phyloP scores from a whole-genome alignment of 2,797 vertebrate genomes.

The Hyperoplus immaculatus region DNA sequence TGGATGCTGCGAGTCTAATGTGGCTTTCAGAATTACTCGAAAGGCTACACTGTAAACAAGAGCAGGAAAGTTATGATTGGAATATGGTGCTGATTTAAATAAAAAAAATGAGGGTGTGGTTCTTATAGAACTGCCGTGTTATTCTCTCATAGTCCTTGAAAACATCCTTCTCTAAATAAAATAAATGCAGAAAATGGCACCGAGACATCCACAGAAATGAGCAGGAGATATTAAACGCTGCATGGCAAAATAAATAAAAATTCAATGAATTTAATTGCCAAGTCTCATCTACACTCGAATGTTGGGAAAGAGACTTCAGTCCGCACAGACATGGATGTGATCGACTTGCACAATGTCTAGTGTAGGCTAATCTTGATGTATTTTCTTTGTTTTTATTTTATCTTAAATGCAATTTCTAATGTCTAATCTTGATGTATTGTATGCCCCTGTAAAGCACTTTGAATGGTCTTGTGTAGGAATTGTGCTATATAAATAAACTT shows the following conservation, averaged over 20 bases:
- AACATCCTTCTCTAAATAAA: not conserved
- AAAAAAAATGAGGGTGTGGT: slow-evolving; percentile 29
- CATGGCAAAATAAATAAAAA: not conserved
- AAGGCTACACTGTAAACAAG: slow-evolving; percentile 32
- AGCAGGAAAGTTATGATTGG: slow-evolving; percentile 20
- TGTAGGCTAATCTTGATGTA: too few species aligned
- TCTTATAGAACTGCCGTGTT: slow-evolving; percentile 13
- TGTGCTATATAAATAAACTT: too few species aligned
- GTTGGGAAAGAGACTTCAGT: too few species aligned
- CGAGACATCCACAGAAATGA: not conserved
- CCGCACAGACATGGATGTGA: too few species aligned
- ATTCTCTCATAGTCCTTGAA: slow-evolving; percentile 25
- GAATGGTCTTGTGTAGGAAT: too few species aligned
- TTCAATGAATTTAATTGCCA: too few species aligned
- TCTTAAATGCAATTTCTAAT: too few species aligned
- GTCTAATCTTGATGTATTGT: too few species aligned
- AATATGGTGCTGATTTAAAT: slow-evolving; percentile 48
- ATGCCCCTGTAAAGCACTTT: too few species aligned
- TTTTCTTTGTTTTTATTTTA: too few species aligned
- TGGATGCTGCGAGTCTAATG: slow-evolving; percentile 34
- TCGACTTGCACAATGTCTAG: too few species aligned
- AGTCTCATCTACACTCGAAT: too few species aligned
- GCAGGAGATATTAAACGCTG: not conserved
- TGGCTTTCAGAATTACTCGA: slow-evolving; percentile 64
- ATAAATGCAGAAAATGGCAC: not conserved